A percentile compares a stretch with the other conserved stretches of the same genome.
phyloP scores from a whole-genome alignment of 2,797 vertebrate genomes.

The Meriones psammophilus region DNA sequence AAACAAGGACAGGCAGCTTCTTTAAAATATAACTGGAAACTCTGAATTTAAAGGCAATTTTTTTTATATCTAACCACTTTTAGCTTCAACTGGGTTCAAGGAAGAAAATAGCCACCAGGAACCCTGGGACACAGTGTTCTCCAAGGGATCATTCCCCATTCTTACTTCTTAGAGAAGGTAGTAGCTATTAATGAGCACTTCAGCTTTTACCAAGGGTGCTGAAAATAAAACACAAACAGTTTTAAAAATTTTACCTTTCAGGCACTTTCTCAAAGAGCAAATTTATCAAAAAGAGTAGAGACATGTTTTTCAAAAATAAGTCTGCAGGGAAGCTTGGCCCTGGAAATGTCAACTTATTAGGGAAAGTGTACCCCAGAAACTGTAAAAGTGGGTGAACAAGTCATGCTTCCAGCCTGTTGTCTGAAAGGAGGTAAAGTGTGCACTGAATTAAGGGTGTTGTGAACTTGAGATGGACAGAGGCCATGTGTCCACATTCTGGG shows the following conservation, averaged over 20 bases:
- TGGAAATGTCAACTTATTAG: neutral
- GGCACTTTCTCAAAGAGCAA: constrained; percentile 27
- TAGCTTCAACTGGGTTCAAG: constrained; percentile 69
- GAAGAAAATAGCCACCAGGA: constrained; percentile 72
- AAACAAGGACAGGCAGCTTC: constrained; percentile 73
- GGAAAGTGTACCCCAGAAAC: neutral
- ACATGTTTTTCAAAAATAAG: neutral
- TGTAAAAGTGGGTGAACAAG: neutral
- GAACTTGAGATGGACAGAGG: neutral
- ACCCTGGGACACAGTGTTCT: constrained; percentile 22
- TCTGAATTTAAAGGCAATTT: constrained; percentile 69
- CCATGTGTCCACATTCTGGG: neutral
- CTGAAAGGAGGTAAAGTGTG: neutral
- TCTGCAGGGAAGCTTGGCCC: neutral
- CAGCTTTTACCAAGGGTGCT: neutral
- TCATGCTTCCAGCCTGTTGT: neutral
- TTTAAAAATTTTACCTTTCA: neutral
- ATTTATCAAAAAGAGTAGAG: neutral
- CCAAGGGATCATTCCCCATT: neutral
- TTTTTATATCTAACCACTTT: constrained; percentile 74
- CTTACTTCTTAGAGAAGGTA: neutral
- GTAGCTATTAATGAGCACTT: neutral
- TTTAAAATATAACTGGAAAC: constrained; percentile 74
- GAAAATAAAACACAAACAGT: neutral
- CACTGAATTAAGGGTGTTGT: neutral